Percentiles rank a stretch among this genome's conserved stretches.
These are phyloP conservation scores for Halictus quadricinctus DNA, from an alignment of 2,888 invertebrate genomes.

Conservation along the genomic window DNA sequence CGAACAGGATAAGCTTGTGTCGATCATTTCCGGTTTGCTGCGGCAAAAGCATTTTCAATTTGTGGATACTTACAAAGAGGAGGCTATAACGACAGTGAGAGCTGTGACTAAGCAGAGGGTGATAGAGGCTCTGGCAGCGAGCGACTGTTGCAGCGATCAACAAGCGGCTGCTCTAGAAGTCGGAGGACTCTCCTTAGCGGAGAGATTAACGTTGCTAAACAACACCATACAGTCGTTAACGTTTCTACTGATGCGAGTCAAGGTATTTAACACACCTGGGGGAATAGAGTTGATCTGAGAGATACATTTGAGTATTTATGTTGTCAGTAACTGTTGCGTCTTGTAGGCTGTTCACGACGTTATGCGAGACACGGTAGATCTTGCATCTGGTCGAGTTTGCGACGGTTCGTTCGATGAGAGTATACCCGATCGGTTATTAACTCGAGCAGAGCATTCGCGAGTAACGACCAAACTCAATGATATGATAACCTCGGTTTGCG, in stretches of 20 bases:
- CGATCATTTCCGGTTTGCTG: slow-evolving; percentile 95
- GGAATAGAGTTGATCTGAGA: not conserved
- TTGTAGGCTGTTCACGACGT: slow-evolving; percentile 90
- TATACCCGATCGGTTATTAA: slow-evolving; percentile 88
- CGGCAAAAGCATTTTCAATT: slow-evolving; percentile 94
- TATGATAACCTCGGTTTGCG: slow-evolving; percentile 91
- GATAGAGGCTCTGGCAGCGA: slow-evolving; percentile 89
- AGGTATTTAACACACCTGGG: slow-evolving; percentile 78
- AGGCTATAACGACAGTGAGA: slow-evolving; percentile 94
- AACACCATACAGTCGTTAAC: slow-evolving; percentile 84
- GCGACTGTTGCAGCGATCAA: slow-evolving; percentile 85
- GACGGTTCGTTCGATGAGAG: slow-evolving; percentile 78
- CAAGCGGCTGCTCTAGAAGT: slow-evolving; percentile 81
- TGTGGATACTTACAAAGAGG: slow-evolving; percentile 93
- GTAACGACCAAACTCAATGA: slow-evolving; percentile 89
- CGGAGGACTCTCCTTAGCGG: slow-evolving; percentile 81
- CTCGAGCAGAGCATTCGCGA: slow-evolving; percentile 87
- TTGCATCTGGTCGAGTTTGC: slow-evolving; percentile 84
- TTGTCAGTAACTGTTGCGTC: slow-evolving; percentile 28
- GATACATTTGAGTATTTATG: not conserved
- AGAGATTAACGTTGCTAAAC: slow-evolving; percentile 84
- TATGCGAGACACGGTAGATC: slow-evolving; percentile 89
- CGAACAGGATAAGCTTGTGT: slow-evolving; percentile 91
- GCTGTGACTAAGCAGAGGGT: slow-evolving; percentile 94
- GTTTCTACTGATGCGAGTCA: slow-evolving; percentile 84